Conservation (phyloP, 2,888 invertebrate species). For the Enchytraeus crypticus region DNA sequence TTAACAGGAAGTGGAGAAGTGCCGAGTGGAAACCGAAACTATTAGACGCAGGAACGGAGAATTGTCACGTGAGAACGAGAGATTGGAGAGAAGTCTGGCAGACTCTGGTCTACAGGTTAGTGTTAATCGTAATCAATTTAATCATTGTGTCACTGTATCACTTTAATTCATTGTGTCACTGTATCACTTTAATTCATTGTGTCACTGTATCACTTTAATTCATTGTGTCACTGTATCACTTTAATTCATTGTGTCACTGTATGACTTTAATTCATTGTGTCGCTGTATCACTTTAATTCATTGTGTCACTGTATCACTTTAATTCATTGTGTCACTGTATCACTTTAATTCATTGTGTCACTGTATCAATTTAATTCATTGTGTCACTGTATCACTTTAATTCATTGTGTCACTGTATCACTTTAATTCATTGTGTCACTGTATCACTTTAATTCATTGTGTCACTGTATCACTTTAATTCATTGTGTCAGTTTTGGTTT, state of each 20-base stretch:
- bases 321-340: too few relatives aligned
- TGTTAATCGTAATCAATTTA: not conserved
- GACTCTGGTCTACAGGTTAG: conserved; percentile 75
- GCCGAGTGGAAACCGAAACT: conserved; percentile 63
- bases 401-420: too few relatives aligned
- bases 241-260: not conserved
- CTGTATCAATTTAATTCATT: too few relatives aligned
- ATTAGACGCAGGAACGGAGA: conserved; percentile 64
- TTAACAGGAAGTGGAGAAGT: conserved; percentile 58
- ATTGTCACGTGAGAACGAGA: conserved; percentile 66
- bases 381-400: too few relatives aligned
- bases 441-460: not conserved
- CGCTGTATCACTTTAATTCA: too few relatives aligned
- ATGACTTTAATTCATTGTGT: too few relatives aligned
- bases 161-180: not conserved
- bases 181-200: not conserved
- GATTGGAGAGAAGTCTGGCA: conserved; percentile 65
- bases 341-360: too few relatives aligned
- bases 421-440: too few relatives aligned
- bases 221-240: not conserved
- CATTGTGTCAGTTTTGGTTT: not conserved
- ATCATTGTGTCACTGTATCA: too few relatives aligned
- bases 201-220: not conserved
- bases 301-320: too few relatives aligned
- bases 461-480: not conserved